A percentile compares a stretch with the other conserved stretches of the same genome.
phyloP scores from a whole-genome alignment of 2,797 vertebrate species.

The Rachycentron canadum region DNA sequence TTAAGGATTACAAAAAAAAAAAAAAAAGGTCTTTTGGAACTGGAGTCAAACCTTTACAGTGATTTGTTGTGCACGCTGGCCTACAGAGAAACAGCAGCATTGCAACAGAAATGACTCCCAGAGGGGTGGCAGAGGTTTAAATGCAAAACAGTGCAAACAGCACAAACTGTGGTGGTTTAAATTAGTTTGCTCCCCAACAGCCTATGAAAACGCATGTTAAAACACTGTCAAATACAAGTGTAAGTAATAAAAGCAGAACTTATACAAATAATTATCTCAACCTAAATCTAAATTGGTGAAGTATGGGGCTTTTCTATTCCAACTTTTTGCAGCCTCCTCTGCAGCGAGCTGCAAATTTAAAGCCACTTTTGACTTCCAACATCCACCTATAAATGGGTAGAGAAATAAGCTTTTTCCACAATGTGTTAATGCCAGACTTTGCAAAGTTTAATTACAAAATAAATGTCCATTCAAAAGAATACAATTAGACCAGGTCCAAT shows the following conservation, averaged over 20 bases:
- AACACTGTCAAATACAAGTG: neutral
- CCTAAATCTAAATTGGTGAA: neutral
- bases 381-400: neutral
- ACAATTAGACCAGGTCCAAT: neutral
- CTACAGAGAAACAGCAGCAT: constrained; percentile 8
- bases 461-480: neutral
- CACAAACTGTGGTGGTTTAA: constrained; percentile 3
- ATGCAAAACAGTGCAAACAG: constrained; percentile 14
- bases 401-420: neutral
- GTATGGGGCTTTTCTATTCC: neutral
- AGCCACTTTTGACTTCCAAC: neutral
- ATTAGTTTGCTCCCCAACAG: neutral
- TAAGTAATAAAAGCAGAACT: constrained; percentile 1
- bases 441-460: neutral
- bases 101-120: constrained; percentile 10
- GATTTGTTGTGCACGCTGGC: constrained; percentile 22
- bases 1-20: constrained; percentile 43
- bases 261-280: neutral
- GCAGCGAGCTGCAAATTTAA: neutral
- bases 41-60: constrained; percentile 37
- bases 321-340: neutral
- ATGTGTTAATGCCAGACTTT: neutral
- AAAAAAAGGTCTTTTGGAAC: constrained; percentile 36
- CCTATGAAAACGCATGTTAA: neutral
- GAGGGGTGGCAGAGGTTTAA: neutral